Percentiles rank a stretch among this genome's conserved stretches.
Conservation (phyloP, 2,888 invertebrate species). For the Suillia variegata region DNA sequence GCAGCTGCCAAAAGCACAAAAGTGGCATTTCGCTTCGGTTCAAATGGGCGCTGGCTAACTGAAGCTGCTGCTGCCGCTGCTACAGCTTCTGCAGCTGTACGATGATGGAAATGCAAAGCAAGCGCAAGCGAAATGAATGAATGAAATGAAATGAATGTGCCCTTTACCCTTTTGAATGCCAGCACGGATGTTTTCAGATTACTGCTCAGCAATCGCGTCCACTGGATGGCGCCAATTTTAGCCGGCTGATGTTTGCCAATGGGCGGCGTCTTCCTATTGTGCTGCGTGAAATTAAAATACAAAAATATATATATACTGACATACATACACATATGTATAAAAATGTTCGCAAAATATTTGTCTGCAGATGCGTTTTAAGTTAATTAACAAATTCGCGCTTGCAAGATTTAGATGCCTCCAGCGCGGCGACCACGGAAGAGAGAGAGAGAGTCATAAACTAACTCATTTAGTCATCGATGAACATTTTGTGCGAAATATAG, state of each 20-base stretch:
- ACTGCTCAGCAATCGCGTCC: conserved; percentile 80
- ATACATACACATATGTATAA: no score
- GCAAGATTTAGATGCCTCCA: no score
- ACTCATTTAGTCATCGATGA: no score
- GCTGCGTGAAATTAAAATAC: conserved; percentile 26
- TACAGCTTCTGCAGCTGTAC: no score
- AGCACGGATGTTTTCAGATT: conserved; percentile 81
- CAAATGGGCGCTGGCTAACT: not conserved
- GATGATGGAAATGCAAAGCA: not conserved
- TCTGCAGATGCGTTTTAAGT: not conserved
- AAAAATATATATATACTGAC: no score
- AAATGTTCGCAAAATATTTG: not conserved
- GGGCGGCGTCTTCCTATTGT: conserved; percentile 51
- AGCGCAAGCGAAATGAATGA: conserved; percentile 10
- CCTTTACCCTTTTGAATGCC: conserved; percentile 73
- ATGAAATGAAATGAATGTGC: conserved; percentile 7
- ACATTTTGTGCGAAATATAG: no score
- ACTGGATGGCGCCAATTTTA: conserved; percentile 82
- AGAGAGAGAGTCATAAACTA: no score
- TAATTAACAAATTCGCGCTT: conserved; percentile 6
- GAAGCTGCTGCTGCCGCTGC: no score
- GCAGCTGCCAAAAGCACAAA: not conserved
- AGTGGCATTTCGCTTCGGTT: not conserved
- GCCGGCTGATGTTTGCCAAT: conserved; percentile 78
- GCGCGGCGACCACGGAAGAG: no score